Evolutionary conservation across 2,797 vertebrate species (phyloP).

Genomic region (Tapirus indicus): DNA sequence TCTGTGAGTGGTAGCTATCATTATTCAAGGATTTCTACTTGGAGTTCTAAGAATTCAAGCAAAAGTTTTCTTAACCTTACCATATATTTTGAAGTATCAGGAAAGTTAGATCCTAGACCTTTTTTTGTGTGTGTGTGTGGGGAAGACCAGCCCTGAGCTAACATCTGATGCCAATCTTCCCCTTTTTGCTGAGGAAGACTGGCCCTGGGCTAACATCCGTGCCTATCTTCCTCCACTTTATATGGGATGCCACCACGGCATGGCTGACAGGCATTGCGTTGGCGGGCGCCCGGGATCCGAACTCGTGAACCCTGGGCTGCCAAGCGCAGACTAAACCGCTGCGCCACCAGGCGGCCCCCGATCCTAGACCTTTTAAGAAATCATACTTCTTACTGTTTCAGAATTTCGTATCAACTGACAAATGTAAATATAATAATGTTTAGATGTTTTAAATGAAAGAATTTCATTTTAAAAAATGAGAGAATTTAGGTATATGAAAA

Average conservation of each 20-base stretch:
- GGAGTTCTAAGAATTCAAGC: background rate
- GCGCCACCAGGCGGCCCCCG: no score
- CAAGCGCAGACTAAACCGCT: no score
- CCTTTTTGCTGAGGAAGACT: no score
- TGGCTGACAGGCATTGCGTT: no score
- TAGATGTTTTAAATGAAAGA: background rate
- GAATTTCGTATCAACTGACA: constrained; percentile 29
- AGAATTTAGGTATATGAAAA: background rate
- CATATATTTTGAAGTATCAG: background rate
- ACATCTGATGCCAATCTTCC: no score
- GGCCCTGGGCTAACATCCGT: no score
- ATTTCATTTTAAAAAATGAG: background rate
- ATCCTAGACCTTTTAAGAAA: constrained; percentile 18
- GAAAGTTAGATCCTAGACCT: background rate
- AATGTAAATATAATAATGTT: background rate
- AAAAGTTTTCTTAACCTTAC: background rate
- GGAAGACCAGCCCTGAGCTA: no score
- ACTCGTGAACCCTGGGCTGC: no score
- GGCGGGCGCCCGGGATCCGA: no score
- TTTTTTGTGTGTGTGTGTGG: no score
- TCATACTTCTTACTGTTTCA: background rate
- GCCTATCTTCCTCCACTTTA: no score
- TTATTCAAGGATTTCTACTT: background rate
- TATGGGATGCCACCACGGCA: no score
- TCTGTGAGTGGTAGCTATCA: background rate